Evolutionary conservation across 64 coral and sea anemone genomes (phyloP).

Genomic region (Astreopora myriophthalma): DNA sequence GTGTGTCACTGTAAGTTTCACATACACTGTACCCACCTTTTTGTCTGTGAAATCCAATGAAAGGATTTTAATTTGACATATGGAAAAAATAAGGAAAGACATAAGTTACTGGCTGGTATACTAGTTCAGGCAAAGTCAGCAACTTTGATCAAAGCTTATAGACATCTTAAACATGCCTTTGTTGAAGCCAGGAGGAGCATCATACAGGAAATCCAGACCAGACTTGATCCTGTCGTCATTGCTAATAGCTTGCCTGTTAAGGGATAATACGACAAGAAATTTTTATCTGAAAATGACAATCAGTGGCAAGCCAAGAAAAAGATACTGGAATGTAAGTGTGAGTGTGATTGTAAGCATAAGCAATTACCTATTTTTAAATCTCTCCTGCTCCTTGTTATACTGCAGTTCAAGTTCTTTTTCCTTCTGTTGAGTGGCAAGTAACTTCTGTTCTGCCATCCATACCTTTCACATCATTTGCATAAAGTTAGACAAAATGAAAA

Average conservation of each 20-base stretch:
- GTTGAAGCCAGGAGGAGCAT: constrained; percentile 92
- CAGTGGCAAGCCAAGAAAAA: too few relatives aligned
- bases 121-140: too few relatives aligned
- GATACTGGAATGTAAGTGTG: too few relatives aligned
- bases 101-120: background rate
- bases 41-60: background rate
- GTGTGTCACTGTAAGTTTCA: too few relatives aligned
- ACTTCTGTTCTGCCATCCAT: constrained; percentile 99
- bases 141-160: too few relatives aligned
- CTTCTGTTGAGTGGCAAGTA: constrained; percentile 70
- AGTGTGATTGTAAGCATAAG: background rate
- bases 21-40: background rate
- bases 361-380: constrained; percentile 87
- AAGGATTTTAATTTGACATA: background rate
- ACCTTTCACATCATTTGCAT: constrained; percentile 52
- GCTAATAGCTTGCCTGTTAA: constrained; percentile 83
- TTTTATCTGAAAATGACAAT: background rate
- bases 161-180: constrained; percentile 80
- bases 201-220: constrained; percentile 96
- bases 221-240: constrained; percentile 98
- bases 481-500: background rate
- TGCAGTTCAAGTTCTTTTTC: constrained; percentile 90
- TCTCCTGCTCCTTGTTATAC: constrained; percentile 91
- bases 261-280: constrained; percentile 14
- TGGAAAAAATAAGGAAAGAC: background rate